These are phyloP conservation scores for Bellardia bayeri DNA, from an alignment of 2,888 invertebrate species.

Conservation along the genomic window DNA sequence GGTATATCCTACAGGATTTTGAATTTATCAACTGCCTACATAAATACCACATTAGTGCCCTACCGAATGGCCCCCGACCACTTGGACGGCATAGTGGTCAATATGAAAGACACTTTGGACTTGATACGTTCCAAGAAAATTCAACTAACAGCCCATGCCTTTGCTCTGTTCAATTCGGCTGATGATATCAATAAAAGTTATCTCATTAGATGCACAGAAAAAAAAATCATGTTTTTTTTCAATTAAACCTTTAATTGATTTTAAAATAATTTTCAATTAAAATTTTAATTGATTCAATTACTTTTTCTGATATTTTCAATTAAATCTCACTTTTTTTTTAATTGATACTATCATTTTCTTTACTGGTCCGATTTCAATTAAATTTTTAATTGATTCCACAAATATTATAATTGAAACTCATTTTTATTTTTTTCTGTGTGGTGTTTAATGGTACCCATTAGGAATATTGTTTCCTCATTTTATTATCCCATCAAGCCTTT, in stretches of 20 bases:
- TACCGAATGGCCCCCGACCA: constrained; percentile 55
- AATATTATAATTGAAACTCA: too few relatives aligned
- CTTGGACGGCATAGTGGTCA: constrained; percentile 74
- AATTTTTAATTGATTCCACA: too few relatives aligned
- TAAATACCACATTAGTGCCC: constrained; percentile 75
- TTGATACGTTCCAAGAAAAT: constrained; percentile 75
- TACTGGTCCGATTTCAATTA: too few relatives aligned
- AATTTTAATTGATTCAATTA: too few relatives aligned
- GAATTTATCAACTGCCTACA: constrained; percentile 41
- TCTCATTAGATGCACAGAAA: too few relatives aligned
- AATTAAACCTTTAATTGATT: too few relatives aligned
- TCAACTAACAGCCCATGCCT: constrained; percentile 78
- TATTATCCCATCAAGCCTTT: constrained; percentile 79
- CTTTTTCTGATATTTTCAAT: too few relatives aligned
- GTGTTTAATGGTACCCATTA: constrained; percentile 79
- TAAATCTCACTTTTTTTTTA: too few relatives aligned
- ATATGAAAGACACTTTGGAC: constrained; percentile 78
- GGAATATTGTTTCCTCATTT: constrained; percentile 77
- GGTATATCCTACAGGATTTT: constrained; percentile 47
- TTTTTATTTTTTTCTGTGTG: too few relatives aligned
- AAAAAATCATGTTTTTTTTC: too few relatives aligned
- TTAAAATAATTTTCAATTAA: too few relatives aligned
- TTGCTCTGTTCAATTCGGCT: constrained; percentile 76
- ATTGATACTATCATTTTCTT: too few relatives aligned
- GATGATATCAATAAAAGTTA: constrained; percentile 78